phyloP scores from a whole-genome alignment of 2,113 vertebrate genomes.

The Amphiprion ocellaris region DNA sequence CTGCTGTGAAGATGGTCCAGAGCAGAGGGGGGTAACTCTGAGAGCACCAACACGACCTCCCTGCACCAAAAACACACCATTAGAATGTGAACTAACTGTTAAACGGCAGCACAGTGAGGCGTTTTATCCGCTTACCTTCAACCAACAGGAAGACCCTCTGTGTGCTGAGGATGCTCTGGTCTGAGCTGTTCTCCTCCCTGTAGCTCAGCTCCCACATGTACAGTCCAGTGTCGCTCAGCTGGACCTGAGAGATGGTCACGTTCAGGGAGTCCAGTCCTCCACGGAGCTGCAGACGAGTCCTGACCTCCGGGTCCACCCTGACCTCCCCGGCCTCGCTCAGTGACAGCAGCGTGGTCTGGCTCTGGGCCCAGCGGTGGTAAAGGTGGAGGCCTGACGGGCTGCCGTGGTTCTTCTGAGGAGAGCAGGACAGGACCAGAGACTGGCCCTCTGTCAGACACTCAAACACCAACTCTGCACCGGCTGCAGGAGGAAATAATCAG shows the following conservation, averaged over 20 bases:
- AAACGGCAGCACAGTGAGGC: not conserved
- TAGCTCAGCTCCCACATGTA: constrained; percentile 74
- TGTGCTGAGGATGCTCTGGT: not conserved
- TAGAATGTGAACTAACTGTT: not conserved
- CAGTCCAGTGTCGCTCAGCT: constrained; percentile 65
- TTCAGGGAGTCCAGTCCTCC: constrained; percentile 37
- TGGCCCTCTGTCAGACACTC: constrained; percentile 42
- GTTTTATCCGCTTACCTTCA: constrained; percentile 60
- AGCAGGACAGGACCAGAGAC: constrained; percentile 64
- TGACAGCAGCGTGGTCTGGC: constrained; percentile 75
- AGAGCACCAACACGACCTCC: constrained; percentile 52
- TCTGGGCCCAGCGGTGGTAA: constrained; percentile 56
- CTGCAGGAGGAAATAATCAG: constrained; percentile 40
- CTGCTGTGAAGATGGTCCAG: constrained; percentile 57
- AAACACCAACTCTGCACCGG: constrained; percentile 56
- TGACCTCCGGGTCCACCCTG: constrained; percentile 20
- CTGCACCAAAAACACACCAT: constrained; percentile 53
- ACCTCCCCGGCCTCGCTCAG: not conserved
- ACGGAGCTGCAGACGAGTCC: constrained; percentile 54
- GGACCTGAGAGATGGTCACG: constrained; percentile 58
- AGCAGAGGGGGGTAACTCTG: constrained; percentile 62
- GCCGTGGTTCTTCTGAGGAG: constrained; percentile 13
- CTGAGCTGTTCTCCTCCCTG: constrained; percentile 16
- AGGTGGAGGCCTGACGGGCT: constrained; percentile 55
- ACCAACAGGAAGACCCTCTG: constrained; percentile 70